Percentiles rank a stretch among this genome's conserved stretches.
Evolutionary conservation across 2,113 vertebrate species (phyloP).

Genomic region (Polypterus senegalus): DNA sequence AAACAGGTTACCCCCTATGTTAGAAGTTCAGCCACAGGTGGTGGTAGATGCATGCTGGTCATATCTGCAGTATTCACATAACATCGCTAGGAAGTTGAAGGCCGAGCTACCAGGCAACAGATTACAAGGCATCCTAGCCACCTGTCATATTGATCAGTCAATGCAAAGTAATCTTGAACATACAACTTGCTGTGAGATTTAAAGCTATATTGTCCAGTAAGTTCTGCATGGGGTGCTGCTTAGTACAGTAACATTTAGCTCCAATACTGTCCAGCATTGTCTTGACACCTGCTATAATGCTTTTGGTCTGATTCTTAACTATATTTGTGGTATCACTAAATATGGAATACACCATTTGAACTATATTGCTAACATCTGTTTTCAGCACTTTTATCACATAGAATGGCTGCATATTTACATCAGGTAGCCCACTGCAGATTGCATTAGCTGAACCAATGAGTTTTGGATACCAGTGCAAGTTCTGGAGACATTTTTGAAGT

Average conservation of each 20-base stretch:
- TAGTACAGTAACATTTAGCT: constrained; percentile 49
- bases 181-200: constrained; percentile 54
- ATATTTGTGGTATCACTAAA: constrained; percentile 70
- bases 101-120: constrained; percentile 71
- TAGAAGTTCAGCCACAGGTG: constrained; percentile 79
- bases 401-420: too few species aligned
- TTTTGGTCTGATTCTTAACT: constrained; percentile 62
- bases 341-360: constrained; percentile 50
- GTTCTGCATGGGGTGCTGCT: constrained; percentile 57
- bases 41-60: constrained; percentile 78
- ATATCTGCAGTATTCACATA: constrained; percentile 75
- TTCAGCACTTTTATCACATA: too few species aligned
- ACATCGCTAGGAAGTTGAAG: constrained; percentile 79
- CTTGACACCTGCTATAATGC: constrained; percentile 70
- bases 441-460: too few species aligned
- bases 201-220: constrained; percentile 48
- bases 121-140: constrained; percentile 72
- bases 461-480: too few species aligned
- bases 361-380: too few species aligned
- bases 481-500: too few species aligned
- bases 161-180: constrained; percentile 56
- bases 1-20: constrained; percentile 85
- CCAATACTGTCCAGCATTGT: constrained; percentile 55
- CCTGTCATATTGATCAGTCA: constrained; percentile 74
- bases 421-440: too few species aligned